These are phyloP conservation scores for Caenorhabditis parvicauda DNA, from an alignment of 2,888 invertebrate species.

Conservation along the genomic window DNA sequence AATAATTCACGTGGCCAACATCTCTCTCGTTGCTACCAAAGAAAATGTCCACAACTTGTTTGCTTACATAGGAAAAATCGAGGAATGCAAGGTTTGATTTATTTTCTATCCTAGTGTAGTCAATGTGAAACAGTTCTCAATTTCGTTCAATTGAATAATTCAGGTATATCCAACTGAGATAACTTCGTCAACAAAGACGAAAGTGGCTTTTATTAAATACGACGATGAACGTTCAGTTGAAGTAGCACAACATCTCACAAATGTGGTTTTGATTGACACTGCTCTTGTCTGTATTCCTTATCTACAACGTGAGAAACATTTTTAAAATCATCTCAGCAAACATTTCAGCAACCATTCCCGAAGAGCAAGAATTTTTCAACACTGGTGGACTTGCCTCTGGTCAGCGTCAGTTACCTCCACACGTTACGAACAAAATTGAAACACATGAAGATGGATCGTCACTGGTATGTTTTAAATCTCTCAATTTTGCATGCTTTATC, in stretches of 20 bases:
- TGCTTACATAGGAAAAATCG: conserved; percentile 57
- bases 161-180: conserved; percentile 59
- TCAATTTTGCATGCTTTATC: too few relatives aligned
- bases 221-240: conserved; percentile 82
- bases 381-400: conserved; percentile 75
- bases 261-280: conserved; percentile 96
- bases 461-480: conserved; percentile 48
- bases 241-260: conserved; percentile 96
- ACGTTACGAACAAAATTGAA: conserved; percentile 77
- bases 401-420: conserved; percentile 75
- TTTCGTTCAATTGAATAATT: conserved; percentile 9
- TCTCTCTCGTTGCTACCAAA: conserved; percentile 54
- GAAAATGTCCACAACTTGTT: conserved; percentile 60
- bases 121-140: conserved; percentile 2
- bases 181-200: conserved; percentile 39
- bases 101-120: too few relatives aligned
- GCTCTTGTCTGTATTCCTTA: conserved; percentile 92
- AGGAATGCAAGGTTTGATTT: conserved; percentile 58
- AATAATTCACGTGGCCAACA: conserved; percentile 60
- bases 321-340: background rate
- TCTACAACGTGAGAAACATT: conserved; percentile 38
- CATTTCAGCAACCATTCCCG: conserved; percentile 69
- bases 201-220: conserved; percentile 94
- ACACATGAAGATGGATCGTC: conserved; percentile 50
- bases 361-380: conserved; percentile 88